These are phyloP conservation scores for Mormyrus hasselquistii DNA, from an alignment of 2,797 vertebrate species.

Conservation along the genomic window DNA sequence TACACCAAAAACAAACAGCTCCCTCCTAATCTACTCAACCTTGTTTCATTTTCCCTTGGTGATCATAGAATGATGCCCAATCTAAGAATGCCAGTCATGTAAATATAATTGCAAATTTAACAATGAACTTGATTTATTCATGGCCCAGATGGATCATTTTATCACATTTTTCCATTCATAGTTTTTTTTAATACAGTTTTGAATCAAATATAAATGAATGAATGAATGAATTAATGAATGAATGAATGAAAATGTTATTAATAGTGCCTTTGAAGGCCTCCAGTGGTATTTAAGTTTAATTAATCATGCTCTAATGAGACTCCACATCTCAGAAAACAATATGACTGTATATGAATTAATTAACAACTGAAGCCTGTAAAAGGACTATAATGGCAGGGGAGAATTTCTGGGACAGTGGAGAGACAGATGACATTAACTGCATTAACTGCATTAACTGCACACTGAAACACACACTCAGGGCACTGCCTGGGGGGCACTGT, in stretches of 20 bases:
- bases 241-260: background rate
- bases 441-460: background rate
- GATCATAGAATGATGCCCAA: background rate
- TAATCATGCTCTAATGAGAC: constrained; percentile 3
- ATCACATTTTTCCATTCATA: background rate
- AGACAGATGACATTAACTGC: background rate
- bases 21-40: background rate
- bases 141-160: background rate
- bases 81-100: background rate
- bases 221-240: background rate
- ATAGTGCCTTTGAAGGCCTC: background rate
- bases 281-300: constrained; percentile 7
- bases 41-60: background rate
- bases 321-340: background rate
- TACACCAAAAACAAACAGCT: background rate
- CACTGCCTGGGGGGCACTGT: background rate
- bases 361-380: background rate
- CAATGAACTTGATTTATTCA: background rate
- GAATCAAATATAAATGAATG: background rate
- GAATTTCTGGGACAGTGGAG: background rate
- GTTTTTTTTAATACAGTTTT: background rate
- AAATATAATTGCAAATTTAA: constrained; percentile 8
- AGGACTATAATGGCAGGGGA: background rate
- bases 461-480: background rate
- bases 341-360: constrained; percentile 2